Percentiles rank a stretch among this genome's conserved stretches.
These are phyloP conservation scores for Hypena proboscidalis DNA, from an alignment of 2,888 invertebrate genomes.

Conservation along the genomic window DNA sequence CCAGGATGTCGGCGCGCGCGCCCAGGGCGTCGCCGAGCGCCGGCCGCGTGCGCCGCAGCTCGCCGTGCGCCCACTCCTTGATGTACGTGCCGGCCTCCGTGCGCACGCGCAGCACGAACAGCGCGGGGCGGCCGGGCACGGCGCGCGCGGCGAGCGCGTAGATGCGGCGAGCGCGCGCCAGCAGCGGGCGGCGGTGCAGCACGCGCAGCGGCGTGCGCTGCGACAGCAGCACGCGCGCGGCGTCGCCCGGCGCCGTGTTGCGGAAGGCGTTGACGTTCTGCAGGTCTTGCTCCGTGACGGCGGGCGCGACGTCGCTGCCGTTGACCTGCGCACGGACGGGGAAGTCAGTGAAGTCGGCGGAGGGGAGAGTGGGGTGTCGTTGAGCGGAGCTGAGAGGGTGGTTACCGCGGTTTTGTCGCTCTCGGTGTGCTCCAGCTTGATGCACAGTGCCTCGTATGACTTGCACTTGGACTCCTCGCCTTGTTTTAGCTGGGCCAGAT, in stretches of 20 bases:
- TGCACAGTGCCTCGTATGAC: conserved; percentile 93
- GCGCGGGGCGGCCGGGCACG: conserved; percentile 74
- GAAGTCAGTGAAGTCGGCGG: too few species aligned
- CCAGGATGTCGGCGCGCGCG: conserved; percentile 93
- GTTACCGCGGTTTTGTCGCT: conserved; percentile 31
- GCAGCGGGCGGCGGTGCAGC: conserved; percentile 92
- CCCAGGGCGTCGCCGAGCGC: conserved; percentile 89
- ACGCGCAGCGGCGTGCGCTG: conserved; percentile 97
- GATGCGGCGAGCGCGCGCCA: conserved; percentile 88
- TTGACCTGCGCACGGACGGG: too few species aligned
- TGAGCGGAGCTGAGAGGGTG: background rate
- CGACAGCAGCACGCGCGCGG: conserved; percentile 84
- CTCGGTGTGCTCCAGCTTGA: conserved; percentile 70
- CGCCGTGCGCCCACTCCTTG: conserved; percentile 99
- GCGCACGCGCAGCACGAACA: conserved; percentile 88
- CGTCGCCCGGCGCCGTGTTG: conserved; percentile 43
- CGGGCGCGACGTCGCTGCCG: conserved; percentile 1
- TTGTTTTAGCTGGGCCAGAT: conserved; percentile 89
- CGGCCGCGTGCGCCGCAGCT: conserved; percentile 95
- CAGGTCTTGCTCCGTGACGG: conserved; percentile 81
- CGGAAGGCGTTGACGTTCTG: conserved; percentile 71
- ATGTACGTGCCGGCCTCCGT: conserved; percentile 98
- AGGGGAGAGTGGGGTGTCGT: too few species aligned
- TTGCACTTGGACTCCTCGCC: conserved; percentile 96
- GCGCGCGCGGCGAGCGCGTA: conserved; percentile 83